Base-by-base conservation (phyloP, 2,888 invertebrate genomes). In the Carabus problematicus region DNA sequence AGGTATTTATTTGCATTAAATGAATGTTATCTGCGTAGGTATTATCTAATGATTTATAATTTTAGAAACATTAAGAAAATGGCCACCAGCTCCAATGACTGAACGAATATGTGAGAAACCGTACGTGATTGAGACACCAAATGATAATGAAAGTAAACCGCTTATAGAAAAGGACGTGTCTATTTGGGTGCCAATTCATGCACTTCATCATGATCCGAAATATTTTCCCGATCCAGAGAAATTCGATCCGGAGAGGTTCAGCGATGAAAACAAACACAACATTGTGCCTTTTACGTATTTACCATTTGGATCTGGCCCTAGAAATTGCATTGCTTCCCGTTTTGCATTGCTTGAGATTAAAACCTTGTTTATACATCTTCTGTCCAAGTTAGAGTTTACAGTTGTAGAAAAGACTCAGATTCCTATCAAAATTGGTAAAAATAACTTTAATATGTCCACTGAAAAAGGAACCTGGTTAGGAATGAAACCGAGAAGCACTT, bases 261-360 rank as follows among this genome's bases (percentile, higher is more conserved):
- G 75, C 8, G 76, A 77, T 1, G 79, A 80, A 62, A 80, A 80
- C 58, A 81, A 80, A 72, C 76, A 78, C 0, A 82, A 81, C 0
- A 82, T 85, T 49, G 75, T 81, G 61, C 83, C 84, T 0, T 84
- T 82, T 71, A 81, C 84, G 0, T 86, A 81, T 71, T 74, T 84
- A 76, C 85, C 86, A 0, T 86, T 86, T 72, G 86, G 87, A 1
- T 72, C 78, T 18, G 87, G 87, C 0, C 86, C 86, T 0, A 81
- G 86, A 64, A 82, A 78, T 72, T 87, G 86, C 73, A 83, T 86
- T 60, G 86, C 70, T 43, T 76, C 76, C 6, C 74, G 80, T 71
- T 81, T 80, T 70, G 80, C 80, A 9, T 63, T 79, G 2, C 59
- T 80, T 70, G 79, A 80, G 73, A 73, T 74, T 0, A 81, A 81